A percentile compares a stretch with the other conserved stretches of the same genome.
These are phyloP conservation scores for Nicator chloris DNA, from an alignment of 2,113 vertebrate genomes.

Conservation along the genomic window DNA sequence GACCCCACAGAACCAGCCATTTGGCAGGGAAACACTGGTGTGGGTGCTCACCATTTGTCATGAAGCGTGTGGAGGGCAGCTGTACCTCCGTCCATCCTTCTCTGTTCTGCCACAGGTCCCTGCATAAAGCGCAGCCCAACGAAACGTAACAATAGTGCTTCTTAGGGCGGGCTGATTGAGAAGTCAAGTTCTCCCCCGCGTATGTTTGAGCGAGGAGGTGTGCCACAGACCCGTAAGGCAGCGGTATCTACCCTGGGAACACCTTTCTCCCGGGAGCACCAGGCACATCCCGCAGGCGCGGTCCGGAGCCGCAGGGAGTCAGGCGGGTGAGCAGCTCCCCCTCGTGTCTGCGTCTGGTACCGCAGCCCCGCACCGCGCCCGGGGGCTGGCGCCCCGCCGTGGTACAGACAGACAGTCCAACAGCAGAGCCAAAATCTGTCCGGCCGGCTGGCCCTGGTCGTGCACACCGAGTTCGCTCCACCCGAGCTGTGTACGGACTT, in stretches of 20 bases:
- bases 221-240: rapidly evolving
- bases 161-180: not conserved
- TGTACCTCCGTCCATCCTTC: rapidly evolving
- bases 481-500: rapidly evolving
- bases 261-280: too few species aligned
- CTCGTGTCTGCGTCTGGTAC: rapidly evolving
- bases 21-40: rapidly evolving
- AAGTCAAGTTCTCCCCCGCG: rapidly evolving
- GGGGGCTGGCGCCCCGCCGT: rapidly evolving
- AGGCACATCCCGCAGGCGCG: rapidly evolving
- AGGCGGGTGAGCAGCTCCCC: not conserved
- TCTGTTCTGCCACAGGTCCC: not conserved
- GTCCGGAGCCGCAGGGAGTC: not conserved
- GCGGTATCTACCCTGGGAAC: rapidly evolving
- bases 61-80: rapidly evolving
- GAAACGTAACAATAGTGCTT: rapidly evolving
- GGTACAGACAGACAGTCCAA: rapidly evolving
- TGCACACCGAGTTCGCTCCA: rapidly evolving
- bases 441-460: rapidly evolving
- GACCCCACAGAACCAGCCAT: not conserved
- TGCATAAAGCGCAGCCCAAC: not conserved
- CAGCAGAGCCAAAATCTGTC: rapidly evolving
- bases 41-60: rapidly evolving
- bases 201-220: not conserved
- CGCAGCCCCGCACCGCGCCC: not conserved